Conservation (phyloP, 2,888 invertebrate genomes). For the Amblyteles armatorius region DNA sequence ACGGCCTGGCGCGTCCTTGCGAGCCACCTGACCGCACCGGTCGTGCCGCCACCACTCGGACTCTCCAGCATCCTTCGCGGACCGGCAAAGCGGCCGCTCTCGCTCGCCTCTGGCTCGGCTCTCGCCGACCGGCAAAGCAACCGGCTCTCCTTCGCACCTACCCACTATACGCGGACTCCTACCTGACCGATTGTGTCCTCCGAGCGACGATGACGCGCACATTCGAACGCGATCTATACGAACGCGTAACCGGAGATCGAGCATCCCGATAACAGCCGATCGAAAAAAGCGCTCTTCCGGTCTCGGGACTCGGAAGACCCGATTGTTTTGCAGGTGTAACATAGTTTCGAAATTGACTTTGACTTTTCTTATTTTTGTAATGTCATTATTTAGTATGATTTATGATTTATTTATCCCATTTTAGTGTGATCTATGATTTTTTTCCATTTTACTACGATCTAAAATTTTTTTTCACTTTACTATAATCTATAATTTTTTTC, state of each 20-base stretch:
- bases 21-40: constrained; percentile 83
- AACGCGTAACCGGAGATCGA: constrained; percentile 24
- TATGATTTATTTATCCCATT: neutral
- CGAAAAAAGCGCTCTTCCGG: constrained; percentile 2
- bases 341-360: neutral
- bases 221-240: constrained; percentile 1
- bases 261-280: constrained; percentile 6
- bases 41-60: constrained; percentile 82
- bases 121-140: constrained; percentile 51
- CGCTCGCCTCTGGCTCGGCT: constrained; percentile 30
- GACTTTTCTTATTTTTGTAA: neutral
- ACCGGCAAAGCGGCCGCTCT: constrained; percentile 57
- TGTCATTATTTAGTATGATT: no score
- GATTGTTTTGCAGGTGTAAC: no score
- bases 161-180: constrained; percentile 72
- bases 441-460: no score
- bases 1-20: constrained; percentile 84
- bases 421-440: neutral
- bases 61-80: constrained; percentile 79
- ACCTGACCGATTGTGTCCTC: constrained; percentile 74
- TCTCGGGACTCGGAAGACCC: neutral
- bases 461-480: no score
- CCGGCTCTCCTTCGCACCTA: constrained; percentile 70
- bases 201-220: constrained; percentile 28
- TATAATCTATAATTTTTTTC: no score